phyloP scores from a whole-genome alignment of 2,113 vertebrate genomes.

The Cettia cetti region DNA sequence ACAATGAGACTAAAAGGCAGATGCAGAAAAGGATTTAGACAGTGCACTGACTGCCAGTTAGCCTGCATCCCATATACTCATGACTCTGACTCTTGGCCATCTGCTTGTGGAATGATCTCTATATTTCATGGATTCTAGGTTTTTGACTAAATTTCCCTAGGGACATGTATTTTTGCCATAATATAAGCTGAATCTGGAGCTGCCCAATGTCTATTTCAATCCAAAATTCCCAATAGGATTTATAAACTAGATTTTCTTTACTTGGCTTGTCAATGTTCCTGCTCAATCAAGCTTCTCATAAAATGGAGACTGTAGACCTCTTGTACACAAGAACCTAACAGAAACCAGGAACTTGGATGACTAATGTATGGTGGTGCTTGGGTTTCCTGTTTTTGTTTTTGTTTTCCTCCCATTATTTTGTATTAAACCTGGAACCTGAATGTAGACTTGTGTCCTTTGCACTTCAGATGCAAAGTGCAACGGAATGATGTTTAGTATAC shows the following conservation, averaged over 20 bases:
- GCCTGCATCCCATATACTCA: background rate
- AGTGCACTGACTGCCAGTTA: background rate
- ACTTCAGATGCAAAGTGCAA: background rate
- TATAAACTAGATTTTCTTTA: background rate
- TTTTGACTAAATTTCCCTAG: background rate
- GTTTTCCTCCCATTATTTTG: background rate
- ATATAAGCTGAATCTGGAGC: background rate
- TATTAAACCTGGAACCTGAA: background rate
- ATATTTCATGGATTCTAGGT: background rate
- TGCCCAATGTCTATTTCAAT: background rate
- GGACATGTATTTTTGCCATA: background rate
- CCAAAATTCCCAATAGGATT: background rate
- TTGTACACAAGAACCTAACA: background rate
- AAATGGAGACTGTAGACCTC: background rate
- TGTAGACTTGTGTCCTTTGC: background rate
- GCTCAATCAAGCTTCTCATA: background rate
- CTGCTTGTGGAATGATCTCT: background rate
- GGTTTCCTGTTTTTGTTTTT: no score
- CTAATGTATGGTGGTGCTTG: fast-evolving
- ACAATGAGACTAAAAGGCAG: background rate
- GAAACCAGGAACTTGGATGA: background rate
- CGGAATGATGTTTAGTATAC: background rate
- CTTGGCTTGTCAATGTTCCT: fast-evolving
- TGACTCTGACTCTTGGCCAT: background rate
- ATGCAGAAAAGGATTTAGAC: background rate